phyloP scores from a whole-genome alignment of 2,797 vertebrate genomes.

The Crax fasciolata region DNA sequence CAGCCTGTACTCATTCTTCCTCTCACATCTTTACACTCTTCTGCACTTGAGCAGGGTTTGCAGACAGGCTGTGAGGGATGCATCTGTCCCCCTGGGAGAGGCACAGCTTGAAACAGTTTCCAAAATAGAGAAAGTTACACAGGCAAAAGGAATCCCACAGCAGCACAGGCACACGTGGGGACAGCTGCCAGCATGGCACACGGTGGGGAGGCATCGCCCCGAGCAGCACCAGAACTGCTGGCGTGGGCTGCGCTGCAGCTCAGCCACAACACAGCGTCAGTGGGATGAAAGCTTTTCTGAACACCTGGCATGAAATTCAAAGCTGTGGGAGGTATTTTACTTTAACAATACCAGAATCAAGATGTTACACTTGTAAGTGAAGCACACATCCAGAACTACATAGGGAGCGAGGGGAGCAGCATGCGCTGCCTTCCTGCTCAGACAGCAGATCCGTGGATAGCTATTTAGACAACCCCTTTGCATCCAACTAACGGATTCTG shows the following conservation, averaged over 20 bases:
- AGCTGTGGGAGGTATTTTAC: background rate
- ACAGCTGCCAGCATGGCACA: background rate
- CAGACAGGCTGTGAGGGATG: background rate
- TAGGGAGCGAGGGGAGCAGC: too few relatives aligned
- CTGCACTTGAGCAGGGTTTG: background rate
- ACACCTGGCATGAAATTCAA: background rate
- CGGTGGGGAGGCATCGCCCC: background rate
- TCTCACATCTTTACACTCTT: accelerated
- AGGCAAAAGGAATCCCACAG: background rate
- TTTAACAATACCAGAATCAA: background rate
- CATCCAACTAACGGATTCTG: background rate
- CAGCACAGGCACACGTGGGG: background rate
- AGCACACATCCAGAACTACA: background rate
- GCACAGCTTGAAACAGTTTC: background rate
- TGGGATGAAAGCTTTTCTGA: background rate
- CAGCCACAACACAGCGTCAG: background rate
- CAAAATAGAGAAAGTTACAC: background rate
- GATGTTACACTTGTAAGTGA: background rate
- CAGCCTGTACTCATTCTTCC: background rate
- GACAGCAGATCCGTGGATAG: background rate
- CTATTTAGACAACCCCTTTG: background rate
- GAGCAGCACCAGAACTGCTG: accelerated
- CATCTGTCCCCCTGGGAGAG: background rate
- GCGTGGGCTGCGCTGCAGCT: background rate
- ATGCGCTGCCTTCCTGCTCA: background rate